phyloP scores from a whole-genome alignment of 2,888 invertebrate species.

The Neria commutata region DNA sequence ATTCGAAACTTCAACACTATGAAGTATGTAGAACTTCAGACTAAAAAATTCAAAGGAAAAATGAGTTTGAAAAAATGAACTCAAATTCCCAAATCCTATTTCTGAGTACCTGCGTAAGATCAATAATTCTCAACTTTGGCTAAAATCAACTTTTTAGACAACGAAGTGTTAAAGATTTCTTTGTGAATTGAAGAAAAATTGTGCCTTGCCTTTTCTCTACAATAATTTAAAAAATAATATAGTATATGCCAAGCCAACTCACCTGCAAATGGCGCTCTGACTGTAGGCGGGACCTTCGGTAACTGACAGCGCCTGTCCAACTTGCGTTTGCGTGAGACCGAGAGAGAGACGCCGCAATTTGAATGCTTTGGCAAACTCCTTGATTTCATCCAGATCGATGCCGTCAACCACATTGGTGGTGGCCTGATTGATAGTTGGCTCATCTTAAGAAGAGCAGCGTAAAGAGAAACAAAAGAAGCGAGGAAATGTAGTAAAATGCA shows the following conservation, averaged over 20 bases:
- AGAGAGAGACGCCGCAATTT: conserved; percentile 90
- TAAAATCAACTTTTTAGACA: no score
- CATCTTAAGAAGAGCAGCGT: conserved; percentile 72
- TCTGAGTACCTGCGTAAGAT: no score
- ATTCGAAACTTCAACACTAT: no score
- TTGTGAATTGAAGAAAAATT: no score
- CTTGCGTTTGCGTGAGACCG: conserved; percentile 95
- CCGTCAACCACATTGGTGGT: conserved; percentile 95
- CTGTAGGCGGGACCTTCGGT: conserved; percentile 98
- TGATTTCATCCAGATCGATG: conserved; percentile 96
- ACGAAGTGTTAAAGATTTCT: background rate
- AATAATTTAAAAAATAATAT: conserved; percentile 9
- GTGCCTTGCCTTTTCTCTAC: background rate
- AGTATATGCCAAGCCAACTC: conserved; percentile 49
- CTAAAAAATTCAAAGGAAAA: no score
- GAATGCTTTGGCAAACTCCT: conserved; percentile 97
- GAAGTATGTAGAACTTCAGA: no score
- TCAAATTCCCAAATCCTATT: no score
- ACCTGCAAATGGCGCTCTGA: conserved; percentile 99
- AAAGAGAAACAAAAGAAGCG: conserved; percentile 23
- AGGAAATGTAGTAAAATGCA: conserved; percentile 12
- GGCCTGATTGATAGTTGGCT: conserved; percentile 91
- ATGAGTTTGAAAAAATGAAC: no score
- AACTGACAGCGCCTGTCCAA: conserved; percentile 94
- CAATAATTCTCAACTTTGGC: no score